Percentiles rank a stretch among this genome's conserved stretches.
phyloP scores from a whole-genome alignment of 2,113 vertebrate species.

The Sprattus sprattus region DNA sequence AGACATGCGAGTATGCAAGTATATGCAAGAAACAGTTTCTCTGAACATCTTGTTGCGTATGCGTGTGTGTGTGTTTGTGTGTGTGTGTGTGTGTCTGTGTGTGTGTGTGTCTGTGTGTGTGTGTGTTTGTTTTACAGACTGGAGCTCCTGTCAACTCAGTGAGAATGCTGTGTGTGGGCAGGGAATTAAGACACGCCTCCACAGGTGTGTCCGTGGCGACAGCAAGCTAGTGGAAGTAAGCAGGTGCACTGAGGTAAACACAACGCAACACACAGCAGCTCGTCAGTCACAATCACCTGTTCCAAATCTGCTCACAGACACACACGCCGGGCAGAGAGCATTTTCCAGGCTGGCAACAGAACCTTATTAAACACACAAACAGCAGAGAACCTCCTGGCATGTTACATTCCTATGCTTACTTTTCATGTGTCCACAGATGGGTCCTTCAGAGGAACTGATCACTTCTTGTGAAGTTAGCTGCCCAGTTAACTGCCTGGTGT shows the following conservation, averaged over 20 bases:
- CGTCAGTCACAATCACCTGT: neutral
- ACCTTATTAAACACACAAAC: neutral
- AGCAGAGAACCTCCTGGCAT: neutral
- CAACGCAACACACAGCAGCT: neutral
- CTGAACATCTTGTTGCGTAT: no score
- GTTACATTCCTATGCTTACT: neutral
- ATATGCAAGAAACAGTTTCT: no score
- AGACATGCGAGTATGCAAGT: no score
- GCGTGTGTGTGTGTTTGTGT: neutral
- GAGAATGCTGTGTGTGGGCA: conserved; percentile 84
- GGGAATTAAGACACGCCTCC: conserved; percentile 77
- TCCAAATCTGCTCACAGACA: neutral
- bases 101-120: conserved; percentile 31
- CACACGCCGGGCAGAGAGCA: neutral
- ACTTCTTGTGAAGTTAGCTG: conserved; percentile 81
- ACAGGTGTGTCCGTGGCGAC: conserved; percentile 86
- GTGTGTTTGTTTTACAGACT: conserved; percentile 71
- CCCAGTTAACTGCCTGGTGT: conserved; percentile 85
- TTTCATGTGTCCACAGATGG: conserved; percentile 63
- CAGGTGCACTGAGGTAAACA: conserved; percentile 78
- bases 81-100: neutral
- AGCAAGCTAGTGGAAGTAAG: conserved; percentile 72
- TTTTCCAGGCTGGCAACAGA: neutral
- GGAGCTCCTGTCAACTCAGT: conserved; percentile 90
- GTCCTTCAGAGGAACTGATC: conserved; percentile 74